Conservation (phyloP, 1,140 invertebrate species). For the Agrypnia vestita region DNA sequence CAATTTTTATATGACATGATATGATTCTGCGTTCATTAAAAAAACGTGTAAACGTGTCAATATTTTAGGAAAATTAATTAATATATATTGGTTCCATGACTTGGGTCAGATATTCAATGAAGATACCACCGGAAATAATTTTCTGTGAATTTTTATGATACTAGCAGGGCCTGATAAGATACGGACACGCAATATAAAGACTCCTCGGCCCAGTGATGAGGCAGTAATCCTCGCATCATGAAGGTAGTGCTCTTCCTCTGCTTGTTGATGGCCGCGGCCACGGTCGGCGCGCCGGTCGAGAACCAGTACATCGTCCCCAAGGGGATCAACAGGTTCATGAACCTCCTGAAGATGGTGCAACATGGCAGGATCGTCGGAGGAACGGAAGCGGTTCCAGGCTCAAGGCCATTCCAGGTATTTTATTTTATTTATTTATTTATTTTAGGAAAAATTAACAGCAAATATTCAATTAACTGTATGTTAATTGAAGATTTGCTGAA, state of each 20-base stretch:
- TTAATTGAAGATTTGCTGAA: no score
- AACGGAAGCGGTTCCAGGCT: slow-evolving; percentile 48
- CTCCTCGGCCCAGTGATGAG: not conserved
- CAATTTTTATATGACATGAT: no score
- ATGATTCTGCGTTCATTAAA: no score
- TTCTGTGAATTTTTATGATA: no score
- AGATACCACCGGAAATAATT: not conserved
- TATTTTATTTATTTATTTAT: no score
- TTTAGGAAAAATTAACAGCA: no score
- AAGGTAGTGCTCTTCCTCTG: slow-evolving; percentile 45
- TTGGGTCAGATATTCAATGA: not conserved
- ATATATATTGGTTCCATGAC: no score
- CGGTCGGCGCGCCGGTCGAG: slow-evolving; percentile 26
- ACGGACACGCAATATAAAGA: slow-evolving; percentile 18
- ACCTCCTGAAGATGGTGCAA: slow-evolving; percentile 47
- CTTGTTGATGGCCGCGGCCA: slow-evolving; percentile 40
- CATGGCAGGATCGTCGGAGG: slow-evolving; percentile 51
- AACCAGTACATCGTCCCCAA: slow-evolving; percentile 52
- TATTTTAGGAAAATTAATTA: no score
- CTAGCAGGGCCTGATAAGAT: not conserved
- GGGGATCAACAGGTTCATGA: slow-evolving; percentile 49
- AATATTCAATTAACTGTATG: no score
- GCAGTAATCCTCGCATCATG: slow-evolving; percentile 47
- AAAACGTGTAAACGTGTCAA: no score
- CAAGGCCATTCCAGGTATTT: slow-evolving; percentile 55